Conservation (phyloP, 2,113 vertebrate species). For the Poeciliopsis prolifica region DNA sequence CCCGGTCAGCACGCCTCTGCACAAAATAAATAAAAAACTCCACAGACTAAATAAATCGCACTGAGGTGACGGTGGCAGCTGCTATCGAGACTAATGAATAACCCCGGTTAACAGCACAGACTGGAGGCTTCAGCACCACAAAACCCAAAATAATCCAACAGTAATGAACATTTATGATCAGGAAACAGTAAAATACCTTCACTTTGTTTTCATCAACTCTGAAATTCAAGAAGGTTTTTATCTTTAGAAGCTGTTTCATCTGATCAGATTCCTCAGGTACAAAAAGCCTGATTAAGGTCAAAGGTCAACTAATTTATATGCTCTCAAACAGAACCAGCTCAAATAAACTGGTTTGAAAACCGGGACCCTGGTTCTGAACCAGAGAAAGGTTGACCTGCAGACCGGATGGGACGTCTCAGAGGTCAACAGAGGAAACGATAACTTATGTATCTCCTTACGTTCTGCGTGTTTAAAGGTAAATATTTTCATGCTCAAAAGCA, state of each 20-base stretch:
- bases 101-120: conserved; percentile 25
- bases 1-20: conserved; percentile 41
- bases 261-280: background rate
- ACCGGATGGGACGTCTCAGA: no score
- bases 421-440: no score
- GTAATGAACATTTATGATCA: no score
- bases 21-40: background rate
- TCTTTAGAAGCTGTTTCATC: background rate
- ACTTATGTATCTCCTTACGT: no score
- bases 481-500: no score
- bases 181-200: no score
- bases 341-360: background rate
- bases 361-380: no score
- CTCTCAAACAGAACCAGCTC: background rate
- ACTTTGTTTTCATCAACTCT: background rate
- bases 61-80: background rate
- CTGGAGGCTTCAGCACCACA: conserved; percentile 9
- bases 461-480: no score
- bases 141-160: background rate
- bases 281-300: background rate
- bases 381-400: no score
- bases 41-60: conserved; percentile 6
- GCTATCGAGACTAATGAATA: conserved; percentile 44
- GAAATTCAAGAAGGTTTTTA: background rate
- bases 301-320: background rate